phyloP scores from a whole-genome alignment of 2,797 vertebrate species.

The Acrocephalus scirpaceus region DNA sequence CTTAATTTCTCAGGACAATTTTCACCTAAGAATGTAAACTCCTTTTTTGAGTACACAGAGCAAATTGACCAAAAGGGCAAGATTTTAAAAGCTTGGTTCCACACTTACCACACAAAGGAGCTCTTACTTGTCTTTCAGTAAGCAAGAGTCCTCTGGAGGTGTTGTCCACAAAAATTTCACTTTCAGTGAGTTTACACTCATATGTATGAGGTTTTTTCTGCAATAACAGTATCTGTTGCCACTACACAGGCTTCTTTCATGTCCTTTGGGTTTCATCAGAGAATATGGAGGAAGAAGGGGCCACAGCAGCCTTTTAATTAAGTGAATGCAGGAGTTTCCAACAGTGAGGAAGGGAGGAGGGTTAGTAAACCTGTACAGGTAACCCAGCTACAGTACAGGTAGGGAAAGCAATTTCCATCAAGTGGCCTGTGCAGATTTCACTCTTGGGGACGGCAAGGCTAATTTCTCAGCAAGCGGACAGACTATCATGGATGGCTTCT shows the following conservation, averaged over 20 bases:
- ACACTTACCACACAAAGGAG: constrained; percentile 7
- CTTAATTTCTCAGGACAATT: constrained; percentile 22
- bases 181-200: not conserved
- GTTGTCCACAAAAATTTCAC: not conserved
- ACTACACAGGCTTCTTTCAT: not conserved
- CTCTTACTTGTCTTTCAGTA: constrained; percentile 21
- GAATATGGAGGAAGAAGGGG: not conserved
- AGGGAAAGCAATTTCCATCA: not conserved
- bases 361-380: not conserved
- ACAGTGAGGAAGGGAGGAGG: not conserved
- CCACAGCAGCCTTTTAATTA: not conserved
- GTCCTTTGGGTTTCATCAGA: not conserved
- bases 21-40: not conserved
- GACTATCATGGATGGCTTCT: not conserved
- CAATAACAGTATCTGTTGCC: not conserved
- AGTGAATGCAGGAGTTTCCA: not conserved
- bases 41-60: not conserved
- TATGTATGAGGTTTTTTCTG: not conserved
- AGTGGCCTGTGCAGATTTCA: not conserved
- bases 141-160: constrained; percentile 20
- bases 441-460: not conserved
- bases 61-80: constrained; percentile 15
- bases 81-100: constrained; percentile 5
- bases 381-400: not conserved
- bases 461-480: not conserved